phyloP scores from a whole-genome alignment of 1,140 invertebrate genomes.

The Listronotus oregonensis region DNA sequence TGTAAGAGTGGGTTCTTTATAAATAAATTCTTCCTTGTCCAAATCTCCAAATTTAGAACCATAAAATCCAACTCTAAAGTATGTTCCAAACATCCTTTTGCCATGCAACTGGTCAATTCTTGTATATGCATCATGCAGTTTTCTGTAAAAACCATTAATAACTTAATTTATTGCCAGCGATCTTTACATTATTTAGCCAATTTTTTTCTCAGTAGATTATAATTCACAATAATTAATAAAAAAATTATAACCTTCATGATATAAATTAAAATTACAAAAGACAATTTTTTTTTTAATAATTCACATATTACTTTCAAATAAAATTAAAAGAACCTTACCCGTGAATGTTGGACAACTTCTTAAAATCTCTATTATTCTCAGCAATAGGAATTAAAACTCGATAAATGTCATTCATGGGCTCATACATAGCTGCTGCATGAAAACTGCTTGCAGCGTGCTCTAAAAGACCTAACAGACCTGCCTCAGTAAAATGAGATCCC shows the following conservation, averaged over 20 bases:
- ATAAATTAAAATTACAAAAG: too few relatives aligned
- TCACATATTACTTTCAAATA: neutral
- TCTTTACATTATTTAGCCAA: too few relatives aligned
- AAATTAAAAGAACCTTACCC: slow-evolving; percentile 62
- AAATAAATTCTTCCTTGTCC: slow-evolving; percentile 92
- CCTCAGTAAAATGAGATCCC: slow-evolving; percentile 89
- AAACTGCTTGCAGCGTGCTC: slow-evolving; percentile 91
- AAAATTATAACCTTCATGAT: too few relatives aligned
- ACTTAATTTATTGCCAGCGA: too few relatives aligned
- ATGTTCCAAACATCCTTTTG: slow-evolving; percentile 95
- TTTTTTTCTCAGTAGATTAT: too few relatives aligned
- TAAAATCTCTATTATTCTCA: slow-evolving; percentile 88
- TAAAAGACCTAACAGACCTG: slow-evolving; percentile 81
- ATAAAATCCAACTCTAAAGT: slow-evolving; percentile 96
- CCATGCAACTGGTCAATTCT: slow-evolving; percentile 84
- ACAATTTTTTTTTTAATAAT: too few relatives aligned
- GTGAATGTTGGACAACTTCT: slow-evolving; percentile 91
- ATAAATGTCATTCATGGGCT: slow-evolving; percentile 94
- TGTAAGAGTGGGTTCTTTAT: slow-evolving; percentile 95
- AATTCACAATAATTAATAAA: too few relatives aligned
- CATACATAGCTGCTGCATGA: slow-evolving; percentile 91
- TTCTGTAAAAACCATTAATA: slow-evolving; percentile 53
- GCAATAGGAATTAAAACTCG: slow-evolving; percentile 91
- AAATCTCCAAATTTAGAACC: slow-evolving; percentile 93
- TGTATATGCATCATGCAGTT: slow-evolving; percentile 81